Conservation (phyloP, 1,140 invertebrate genomes). For the Drepana arcuata region DNA sequence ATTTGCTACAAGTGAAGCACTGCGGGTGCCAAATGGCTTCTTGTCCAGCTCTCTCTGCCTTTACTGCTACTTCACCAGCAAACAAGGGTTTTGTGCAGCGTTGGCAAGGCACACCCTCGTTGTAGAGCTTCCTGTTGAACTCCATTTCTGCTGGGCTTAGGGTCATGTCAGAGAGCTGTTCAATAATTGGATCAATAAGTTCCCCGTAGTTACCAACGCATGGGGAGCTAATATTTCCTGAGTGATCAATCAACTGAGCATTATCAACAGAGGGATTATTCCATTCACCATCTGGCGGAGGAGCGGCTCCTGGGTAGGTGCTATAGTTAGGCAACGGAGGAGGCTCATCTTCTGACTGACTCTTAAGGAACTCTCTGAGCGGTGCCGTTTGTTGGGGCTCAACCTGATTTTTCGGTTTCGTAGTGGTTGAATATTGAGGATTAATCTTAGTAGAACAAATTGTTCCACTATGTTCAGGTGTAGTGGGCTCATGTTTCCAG, state of each 20-base stretch:
- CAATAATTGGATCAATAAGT: constrained; percentile 40
- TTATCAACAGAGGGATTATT: constrained; percentile 26
- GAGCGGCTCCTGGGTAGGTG: constrained; percentile 59
- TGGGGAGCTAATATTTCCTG: constrained; percentile 22
- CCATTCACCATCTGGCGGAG: constrained; percentile 21
- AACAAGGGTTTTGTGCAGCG: constrained; percentile 74
- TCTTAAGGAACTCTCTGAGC: constrained; percentile 48
- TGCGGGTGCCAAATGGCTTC: constrained; percentile 88
- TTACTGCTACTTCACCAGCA: constrained; percentile 86
- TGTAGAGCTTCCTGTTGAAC: constrained; percentile 60
- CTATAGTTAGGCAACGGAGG: constrained; percentile 64
- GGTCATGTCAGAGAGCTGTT: constrained; percentile 48
- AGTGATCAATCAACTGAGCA: constrained; percentile 19
- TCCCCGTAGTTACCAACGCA: constrained; percentile 28
- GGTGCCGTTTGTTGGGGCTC: constrained; percentile 62
- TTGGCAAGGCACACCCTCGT: constrained; percentile 70
- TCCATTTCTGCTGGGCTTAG: constrained; percentile 54
- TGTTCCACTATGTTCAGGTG: constrained; percentile 54
- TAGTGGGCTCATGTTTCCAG: constrained; percentile 63
- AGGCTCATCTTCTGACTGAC: constrained; percentile 52
- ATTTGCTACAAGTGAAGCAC: constrained; percentile 89
- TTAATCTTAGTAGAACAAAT: constrained; percentile 61
- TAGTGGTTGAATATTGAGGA: constrained; percentile 57
- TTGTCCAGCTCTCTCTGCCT: constrained; percentile 84
- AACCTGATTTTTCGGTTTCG: constrained; percentile 55